Percentiles rank a stretch among this genome's conserved stretches.
Evolutionary conservation across 1,140 invertebrate genomes (phyloP).

Genomic region (Parasteatoda tepidariorum): DNA sequence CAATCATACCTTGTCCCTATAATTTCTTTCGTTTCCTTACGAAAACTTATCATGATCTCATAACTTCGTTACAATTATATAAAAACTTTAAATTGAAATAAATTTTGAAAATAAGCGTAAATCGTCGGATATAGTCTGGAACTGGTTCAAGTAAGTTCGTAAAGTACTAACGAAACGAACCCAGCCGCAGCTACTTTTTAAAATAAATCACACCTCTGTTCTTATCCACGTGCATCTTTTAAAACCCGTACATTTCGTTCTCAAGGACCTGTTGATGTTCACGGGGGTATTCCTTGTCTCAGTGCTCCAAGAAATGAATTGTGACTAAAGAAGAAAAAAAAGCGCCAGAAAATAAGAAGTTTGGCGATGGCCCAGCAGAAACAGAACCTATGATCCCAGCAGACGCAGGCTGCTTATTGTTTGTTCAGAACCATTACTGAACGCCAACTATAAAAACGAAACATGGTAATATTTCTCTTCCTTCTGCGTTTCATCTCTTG

Average conservation of each 20-base stretch:
- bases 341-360: neutral
- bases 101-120: no score
- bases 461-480: conserved; percentile 22
- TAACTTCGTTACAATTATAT: no score
- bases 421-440: conserved; percentile 7
- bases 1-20: no score
- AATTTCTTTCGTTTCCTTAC: no score
- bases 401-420: conserved; percentile 35
- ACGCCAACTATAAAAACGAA: conserved; percentile 39
- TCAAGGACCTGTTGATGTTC: conserved; percentile 48
- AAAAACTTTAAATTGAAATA: no score
- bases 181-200: no score
- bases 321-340: conserved; percentile 11
- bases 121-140: no score
- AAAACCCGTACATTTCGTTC: conserved; percentile 23
- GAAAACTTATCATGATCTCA: no score
- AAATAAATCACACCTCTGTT: conserved; percentile 17
- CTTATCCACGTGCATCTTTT: neutral
- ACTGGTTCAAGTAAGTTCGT: no score
- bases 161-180: no score
- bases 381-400: conserved; percentile 10
- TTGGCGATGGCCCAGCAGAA: conserved; percentile 33
- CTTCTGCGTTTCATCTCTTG: neutral
- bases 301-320: conserved; percentile 29
- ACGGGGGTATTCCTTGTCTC: conserved; percentile 3